These are phyloP conservation scores for Hylyphantes graminicola DNA, from an alignment of 1,140 invertebrate species.

Conservation along the genomic window DNA sequence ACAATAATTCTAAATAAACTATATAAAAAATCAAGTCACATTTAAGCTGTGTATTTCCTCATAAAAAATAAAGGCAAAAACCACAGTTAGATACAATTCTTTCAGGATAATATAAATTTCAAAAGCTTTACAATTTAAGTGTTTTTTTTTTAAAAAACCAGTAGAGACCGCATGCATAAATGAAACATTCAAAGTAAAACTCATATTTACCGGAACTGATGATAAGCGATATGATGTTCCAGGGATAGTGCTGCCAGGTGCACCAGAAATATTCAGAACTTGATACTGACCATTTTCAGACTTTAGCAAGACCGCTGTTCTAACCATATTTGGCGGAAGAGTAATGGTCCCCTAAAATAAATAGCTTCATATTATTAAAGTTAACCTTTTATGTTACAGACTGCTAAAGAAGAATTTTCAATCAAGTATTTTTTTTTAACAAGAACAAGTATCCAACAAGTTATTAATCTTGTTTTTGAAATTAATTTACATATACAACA, in stretches of 20 bases:
- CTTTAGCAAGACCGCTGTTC: slow-evolving; percentile 88
- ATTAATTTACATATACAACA: too few species aligned
- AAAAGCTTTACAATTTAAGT: too few species aligned
- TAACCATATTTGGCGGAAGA: slow-evolving; percentile 80
- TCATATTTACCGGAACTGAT: slow-evolving; percentile 72
- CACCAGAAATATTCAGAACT: slow-evolving; percentile 81
- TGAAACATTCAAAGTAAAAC: not conserved
- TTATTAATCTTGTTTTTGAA: too few species aligned
- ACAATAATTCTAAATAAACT: too few species aligned
- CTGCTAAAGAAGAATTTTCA: not conserved
- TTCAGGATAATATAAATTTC: too few species aligned
- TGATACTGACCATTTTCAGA: slow-evolving; percentile 96
- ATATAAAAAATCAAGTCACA: too few species aligned
- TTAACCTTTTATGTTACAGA: slow-evolving; percentile 45
- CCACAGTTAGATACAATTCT: too few species aligned
- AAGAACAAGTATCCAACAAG: not conserved
- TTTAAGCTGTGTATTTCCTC: too few species aligned
- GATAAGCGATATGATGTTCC: slow-evolving; percentile 72
- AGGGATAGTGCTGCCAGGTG: slow-evolving; percentile 66
- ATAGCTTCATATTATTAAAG: too few species aligned
- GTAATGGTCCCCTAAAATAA: slow-evolving; percentile 77
- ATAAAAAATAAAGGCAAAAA: too few species aligned
- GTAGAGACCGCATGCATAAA: too few species aligned
- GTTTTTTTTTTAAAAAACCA: too few species aligned
- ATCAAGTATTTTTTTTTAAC: not conserved